A percentile compares a stretch with the other conserved stretches of the same genome.
These are phyloP conservation scores for Leuciscus waleckii DNA, from an alignment of 2,797 vertebrate species.

Conservation along the genomic window DNA sequence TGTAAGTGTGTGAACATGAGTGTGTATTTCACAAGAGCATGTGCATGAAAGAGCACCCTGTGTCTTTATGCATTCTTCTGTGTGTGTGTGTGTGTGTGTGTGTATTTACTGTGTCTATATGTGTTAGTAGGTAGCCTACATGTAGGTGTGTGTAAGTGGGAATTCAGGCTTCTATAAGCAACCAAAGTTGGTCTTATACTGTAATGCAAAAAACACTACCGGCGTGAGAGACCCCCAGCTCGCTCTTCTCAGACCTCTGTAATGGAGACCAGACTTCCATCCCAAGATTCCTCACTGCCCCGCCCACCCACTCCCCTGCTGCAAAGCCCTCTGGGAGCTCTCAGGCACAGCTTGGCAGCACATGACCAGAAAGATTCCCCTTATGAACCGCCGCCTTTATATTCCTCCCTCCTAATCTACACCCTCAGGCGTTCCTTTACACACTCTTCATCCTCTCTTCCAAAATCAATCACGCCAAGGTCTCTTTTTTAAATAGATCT, in stretches of 20 bases:
- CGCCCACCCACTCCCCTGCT: constrained; percentile 58
- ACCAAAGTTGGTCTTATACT: background rate
- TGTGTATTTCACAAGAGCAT: constrained; percentile 48
- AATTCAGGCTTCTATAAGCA: constrained; percentile 2
- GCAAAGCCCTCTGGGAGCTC: constrained; percentile 71
- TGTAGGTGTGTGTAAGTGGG: constrained; percentile 23
- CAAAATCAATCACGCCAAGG: constrained; percentile 55
- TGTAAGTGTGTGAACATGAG: constrained; percentile 53
- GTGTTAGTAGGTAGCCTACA: constrained; percentile 32
- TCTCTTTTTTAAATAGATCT: constrained; percentile 50
- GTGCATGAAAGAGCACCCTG: constrained; percentile 54
- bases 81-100: constrained; percentile 42
- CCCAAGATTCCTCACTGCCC: constrained; percentile 66
- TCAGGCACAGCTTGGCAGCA: constrained; percentile 75
- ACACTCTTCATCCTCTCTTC: constrained; percentile 33
- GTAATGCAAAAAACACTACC: background rate
- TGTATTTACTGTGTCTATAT: constrained; percentile 37
- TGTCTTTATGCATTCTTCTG: constrained; percentile 41
- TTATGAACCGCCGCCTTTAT: constrained; percentile 62
- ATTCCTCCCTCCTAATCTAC: constrained; percentile 38
- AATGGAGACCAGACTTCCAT: constrained; percentile 77
- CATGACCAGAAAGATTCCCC: constrained; percentile 65
- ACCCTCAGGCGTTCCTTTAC: constrained; percentile 37
- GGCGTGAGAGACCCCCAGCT: constrained; percentile 12
- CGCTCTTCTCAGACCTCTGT: constrained; percentile 53